These are phyloP conservation scores for Liodrosophila aerea DNA, from an alignment of 2,888 invertebrate species.

Conservation along the genomic window DNA sequence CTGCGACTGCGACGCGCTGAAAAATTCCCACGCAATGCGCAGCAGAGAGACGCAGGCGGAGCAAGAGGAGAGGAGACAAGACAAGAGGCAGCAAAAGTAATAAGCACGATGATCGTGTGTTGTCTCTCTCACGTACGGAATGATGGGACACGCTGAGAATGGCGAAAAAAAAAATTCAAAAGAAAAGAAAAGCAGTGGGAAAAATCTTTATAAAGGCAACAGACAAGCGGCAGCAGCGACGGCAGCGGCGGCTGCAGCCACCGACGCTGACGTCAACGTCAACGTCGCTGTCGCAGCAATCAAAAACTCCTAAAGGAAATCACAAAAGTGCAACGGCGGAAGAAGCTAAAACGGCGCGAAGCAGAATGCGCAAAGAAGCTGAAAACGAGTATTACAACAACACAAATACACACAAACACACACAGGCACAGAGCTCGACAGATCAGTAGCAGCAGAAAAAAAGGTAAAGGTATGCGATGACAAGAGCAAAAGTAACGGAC, in stretches of 20 bases:
- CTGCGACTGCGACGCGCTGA: constrained; percentile 38
- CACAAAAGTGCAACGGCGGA: constrained; percentile 77
- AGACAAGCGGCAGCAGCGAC: constrained; percentile 28
- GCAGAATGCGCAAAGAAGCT: constrained; percentile 69
- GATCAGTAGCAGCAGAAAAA: constrained; percentile 46
- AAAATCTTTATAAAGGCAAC: constrained; percentile 55
- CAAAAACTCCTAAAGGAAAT: constrained; percentile 75
- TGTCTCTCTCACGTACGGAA: constrained; percentile 39
- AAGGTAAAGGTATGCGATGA: constrained; percentile 70
- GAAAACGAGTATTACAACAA: constrained; percentile 76
- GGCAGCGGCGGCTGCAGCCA: constrained; percentile 14
- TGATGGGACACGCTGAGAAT: constrained; percentile 42
- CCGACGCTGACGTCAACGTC: background rate
- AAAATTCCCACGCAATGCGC: constrained; percentile 62
- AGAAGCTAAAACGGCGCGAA: constrained; percentile 71
- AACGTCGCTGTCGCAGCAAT: constrained; percentile 43
- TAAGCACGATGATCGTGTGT: constrained; percentile 60
- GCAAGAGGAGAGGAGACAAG: constrained; percentile 15
- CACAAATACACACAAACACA: constrained; percentile 39
- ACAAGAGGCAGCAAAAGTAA: constrained; percentile 38
- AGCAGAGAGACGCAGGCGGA: constrained; percentile 12
- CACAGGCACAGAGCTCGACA: constrained; percentile 18
- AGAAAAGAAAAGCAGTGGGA: constrained; percentile 69
- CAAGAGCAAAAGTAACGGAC: constrained; percentile 72
- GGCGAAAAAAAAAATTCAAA: constrained; percentile 49